Evolutionary conservation across 2,888 invertebrate species (phyloP), one percentile per base, ranked within the genome.

Genomic region (Tetrapedia diversipes): DNA sequence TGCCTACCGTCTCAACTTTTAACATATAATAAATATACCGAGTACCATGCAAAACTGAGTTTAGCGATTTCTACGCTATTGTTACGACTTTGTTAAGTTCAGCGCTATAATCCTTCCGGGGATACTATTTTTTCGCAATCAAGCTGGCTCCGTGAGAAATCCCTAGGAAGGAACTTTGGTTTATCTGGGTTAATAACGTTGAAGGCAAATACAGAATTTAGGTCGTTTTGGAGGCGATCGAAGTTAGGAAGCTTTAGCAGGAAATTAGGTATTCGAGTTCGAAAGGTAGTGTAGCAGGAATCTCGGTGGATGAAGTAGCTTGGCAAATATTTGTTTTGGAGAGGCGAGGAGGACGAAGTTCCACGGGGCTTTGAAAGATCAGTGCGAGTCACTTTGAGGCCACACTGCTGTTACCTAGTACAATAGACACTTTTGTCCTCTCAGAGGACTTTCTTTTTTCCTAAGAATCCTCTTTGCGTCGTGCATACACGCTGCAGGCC

Each of bases 281-380:
- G 14, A 11, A 57, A 34, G 34, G 34, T 14, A 19, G 19, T 32
- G 34, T n/a, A 22, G 7, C 32, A 22, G 56, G 37, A 16, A 37
- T 3, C 29, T 34, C 22, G 54, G n/a, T 6, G 24, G 39, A 39
- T 16, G 32, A 61, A 27, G 39, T 16, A 51, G 51, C 51, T 7
- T 27, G 0, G 14, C 37, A 39, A 53, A 51, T 49, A 51, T 64
- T 39, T 53, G 51, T 53, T 19, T 39, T 32, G 32, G 45, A 61
- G 22, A 19, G 24, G 22, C 32, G 4, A 14, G 14, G 19, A 41
- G 11, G 27, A 60, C 32, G 22, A 22, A 11, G 29, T 19, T 60
- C 29, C 11, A 16, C 22, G 22, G 29, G 3, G 29, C 11, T 29
- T 16, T 16, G 61, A 49, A 49, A 61, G 61, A 34, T 14, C 37